These are phyloP conservation scores for Macaca mulatta DNA, from an alignment of 2,113 vertebrate species.

Conservation along the genomic window DNA sequence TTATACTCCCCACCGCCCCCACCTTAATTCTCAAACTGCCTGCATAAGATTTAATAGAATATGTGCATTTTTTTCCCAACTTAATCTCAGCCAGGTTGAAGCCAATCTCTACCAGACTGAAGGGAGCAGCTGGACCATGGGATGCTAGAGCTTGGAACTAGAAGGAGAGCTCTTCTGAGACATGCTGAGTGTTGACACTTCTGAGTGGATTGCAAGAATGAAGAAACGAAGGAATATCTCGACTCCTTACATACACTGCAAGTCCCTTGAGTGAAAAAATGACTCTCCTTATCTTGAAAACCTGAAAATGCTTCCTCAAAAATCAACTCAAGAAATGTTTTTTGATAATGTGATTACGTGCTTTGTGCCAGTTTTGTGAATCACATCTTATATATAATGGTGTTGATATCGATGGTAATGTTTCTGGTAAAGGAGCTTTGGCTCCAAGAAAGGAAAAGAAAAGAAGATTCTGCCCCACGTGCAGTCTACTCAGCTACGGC, in stretches of 20 bases:
- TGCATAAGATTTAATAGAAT: background rate
- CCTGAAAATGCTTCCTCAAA: background rate
- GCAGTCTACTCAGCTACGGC: background rate
- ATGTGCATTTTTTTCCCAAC: background rate
- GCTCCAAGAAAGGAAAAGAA: background rate
- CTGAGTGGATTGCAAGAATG: accelerated
- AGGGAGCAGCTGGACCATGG: background rate
- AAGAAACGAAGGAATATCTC: background rate
- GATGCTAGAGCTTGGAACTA: background rate
- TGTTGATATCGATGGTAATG: background rate
- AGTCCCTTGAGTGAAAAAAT: background rate
- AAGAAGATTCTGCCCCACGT: accelerated
- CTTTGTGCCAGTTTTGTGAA: background rate
- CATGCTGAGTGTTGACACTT: accelerated
- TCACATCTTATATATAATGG: background rate
- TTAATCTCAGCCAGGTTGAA: too few species aligned
- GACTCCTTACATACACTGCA: background rate
- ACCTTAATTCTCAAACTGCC: background rate
- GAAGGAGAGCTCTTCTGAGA: background rate
- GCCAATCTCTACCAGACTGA: accelerated
- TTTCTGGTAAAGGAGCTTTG: background rate
- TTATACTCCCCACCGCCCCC: background rate
- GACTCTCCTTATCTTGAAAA: background rate
- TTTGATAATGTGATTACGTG: background rate
- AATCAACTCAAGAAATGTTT: background rate